These are phyloP conservation scores for Thrips palmi DNA, from an alignment of 1,140 invertebrate species.

Conservation along the genomic window DNA sequence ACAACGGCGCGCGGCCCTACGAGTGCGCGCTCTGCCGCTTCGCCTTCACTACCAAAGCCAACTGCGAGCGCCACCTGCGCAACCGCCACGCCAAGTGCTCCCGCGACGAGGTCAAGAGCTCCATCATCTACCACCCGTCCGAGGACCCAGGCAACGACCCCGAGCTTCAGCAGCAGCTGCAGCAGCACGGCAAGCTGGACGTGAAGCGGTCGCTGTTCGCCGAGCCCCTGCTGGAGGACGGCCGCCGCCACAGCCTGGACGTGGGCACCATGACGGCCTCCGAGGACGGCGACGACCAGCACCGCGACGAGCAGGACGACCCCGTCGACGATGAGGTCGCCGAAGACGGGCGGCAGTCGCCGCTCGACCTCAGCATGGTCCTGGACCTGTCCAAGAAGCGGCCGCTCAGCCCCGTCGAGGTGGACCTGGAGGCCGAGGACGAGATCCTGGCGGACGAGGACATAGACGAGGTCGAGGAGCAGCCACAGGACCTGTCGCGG, in stretches of 20 bases:
- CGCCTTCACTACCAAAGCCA: conserved; percentile 89
- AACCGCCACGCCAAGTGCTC: conserved; percentile 72
- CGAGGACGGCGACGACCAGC: conserved; percentile 27
- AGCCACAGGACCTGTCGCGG: conserved; percentile 2
- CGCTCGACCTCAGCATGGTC: neutral
- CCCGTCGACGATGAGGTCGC: conserved; percentile 22
- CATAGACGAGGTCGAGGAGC: conserved; percentile 7
- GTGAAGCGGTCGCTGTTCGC: conserved; percentile 14
- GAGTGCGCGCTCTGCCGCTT: conserved; percentile 87
- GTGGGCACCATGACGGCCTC: conserved; percentile 13
- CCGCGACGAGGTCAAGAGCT: conserved; percentile 68
- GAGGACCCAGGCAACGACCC: conserved; percentile 56
- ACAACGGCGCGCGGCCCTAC: conserved; percentile 88
- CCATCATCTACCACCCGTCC: conserved; percentile 68
- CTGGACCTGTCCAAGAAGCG: neutral
- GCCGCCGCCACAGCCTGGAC: conserved; percentile 10
- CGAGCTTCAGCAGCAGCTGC: conserved; percentile 5
- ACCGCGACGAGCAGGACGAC: conserved; percentile 15
- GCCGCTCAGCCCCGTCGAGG: neutral
- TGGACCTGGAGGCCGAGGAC: too few relatives aligned
- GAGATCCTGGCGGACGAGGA: conserved; percentile 20
- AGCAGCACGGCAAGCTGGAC: conserved; percentile 8
- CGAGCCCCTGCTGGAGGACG: neutral
- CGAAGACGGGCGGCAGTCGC: conserved; percentile 18
- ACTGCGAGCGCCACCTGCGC: conserved; percentile 74